Evolutionary conservation across 1,140 invertebrate genomes (phyloP), one percentile per base, ranked within the genome.

Genomic region (Mya arenaria): DNA sequence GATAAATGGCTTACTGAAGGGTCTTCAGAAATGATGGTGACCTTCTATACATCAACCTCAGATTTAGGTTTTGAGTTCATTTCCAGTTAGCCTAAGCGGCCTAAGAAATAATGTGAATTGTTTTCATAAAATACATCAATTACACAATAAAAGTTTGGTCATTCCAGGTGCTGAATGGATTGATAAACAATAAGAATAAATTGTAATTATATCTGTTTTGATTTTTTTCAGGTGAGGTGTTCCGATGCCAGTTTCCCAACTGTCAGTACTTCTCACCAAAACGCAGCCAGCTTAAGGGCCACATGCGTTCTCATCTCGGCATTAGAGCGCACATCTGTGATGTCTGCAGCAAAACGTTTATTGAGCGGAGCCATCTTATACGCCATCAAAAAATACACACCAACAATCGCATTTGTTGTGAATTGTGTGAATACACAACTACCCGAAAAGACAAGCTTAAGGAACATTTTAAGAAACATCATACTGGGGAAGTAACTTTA

Each of bases 211-310:
- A n/a, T 56, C 17, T 8, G 8, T 78, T 62, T 81, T 56, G 55
- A 81, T 68, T 32, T 80, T 79, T 85, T 90, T 23, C 84, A 93
- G 95, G 95, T 44, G 94, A 95, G 82, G 92, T 95, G 5, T 95
- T 94, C 85, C 92, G 90, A 62, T 96, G 95, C 91, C 93, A 94
- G 44, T 94, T 95, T 89, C 92, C 94, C 2, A 93, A 94, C 74
- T 96, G 95, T 91, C 94, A 93, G 81, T 96, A 96, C 87, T 94
- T 94, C 36, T 95, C 95, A 6, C 94, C 95, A 6, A 96, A 96
- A 85, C 95, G 95, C 85, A 95, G 94, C 85, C 95, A 95, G 88
- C 90, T 96, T 25, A 94, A 94, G 44, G 94, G 94, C 69, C 95
- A 96, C 91, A 93, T 95, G 86, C 93, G 95, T 75, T 94, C 93